Base-by-base conservation (phyloP, 2,797 vertebrate genomes). In the Melanotaenia pygmaea region DNA sequence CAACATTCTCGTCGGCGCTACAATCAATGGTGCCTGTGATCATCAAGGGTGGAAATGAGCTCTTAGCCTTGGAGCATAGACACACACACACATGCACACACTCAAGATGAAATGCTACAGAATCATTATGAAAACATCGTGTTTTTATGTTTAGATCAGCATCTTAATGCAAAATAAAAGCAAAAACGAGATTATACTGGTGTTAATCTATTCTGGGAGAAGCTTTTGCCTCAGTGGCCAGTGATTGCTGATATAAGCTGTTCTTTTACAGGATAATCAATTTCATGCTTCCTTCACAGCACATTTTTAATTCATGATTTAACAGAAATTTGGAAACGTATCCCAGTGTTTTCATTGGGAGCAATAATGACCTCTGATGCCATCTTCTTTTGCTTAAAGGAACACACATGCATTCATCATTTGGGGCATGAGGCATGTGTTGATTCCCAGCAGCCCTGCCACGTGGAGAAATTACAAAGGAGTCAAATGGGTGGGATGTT, bases 1-100 rank as follows among this genome's bases (percentile, higher is more conserved):
- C 22, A 67, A 84, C 85, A 88, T 87, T 86, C 85, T 93, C 75
- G 80, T 92, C 87, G 87, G 83, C 76, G 86, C 91, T 85, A 92
- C 86, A 93, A 93, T 94, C 90, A 94, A 91, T 87, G 85, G 85
- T 87, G 86, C 86, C 89, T 91, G 87, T 90, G 86, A 93, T 93
- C 89, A 92, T 92, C 85, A 65, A 68, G 86, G 69, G 83, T 91
- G 91, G 89, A 93, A 93, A 92, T 91, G 75, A 92, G 89, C 87
- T 88, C 88, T 86, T 86, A 89, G 86, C 88, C 88, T 89, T 83
- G 76, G 72, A 89, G 79, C 60, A 66, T 74, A 80, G 47, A 28
- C 28, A 70, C 79, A 67, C 63, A 66, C 37, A 35, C 72, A 63
- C 72, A 72, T 35, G 67, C 58, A 63, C 64, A 74, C 72, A 66